Base-by-base conservation (phyloP, 2,888 invertebrate genomes). In the Panopea generosa region DNA sequence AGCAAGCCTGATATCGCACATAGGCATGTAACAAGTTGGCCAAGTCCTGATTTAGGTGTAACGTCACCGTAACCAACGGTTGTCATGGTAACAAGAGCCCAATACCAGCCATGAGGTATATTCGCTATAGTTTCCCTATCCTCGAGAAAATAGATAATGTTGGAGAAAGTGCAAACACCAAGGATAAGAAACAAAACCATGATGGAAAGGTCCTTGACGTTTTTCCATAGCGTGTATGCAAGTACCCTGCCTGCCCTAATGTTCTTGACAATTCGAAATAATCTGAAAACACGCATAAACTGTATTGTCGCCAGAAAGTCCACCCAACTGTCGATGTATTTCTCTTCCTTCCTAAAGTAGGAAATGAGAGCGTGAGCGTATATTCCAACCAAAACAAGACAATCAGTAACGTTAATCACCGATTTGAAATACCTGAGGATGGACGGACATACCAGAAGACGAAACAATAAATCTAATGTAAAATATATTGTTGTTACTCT, bases 61-160 rank as follows among this genome's bases (percentile, higher is more conserved):
- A 74, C 52, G 57, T 74, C 74, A 2, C 74, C 74, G 24, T 74
- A 74, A 2, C 74, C 74, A 14, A 74, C 74, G 9, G 74, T 74
- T 49, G 74, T 74, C 74, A 74, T 63, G 55, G 74, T 74, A 40
- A 74, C 53, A 4, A 69, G 11, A 1, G 74, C 68, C 74, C 74
- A 74, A n/a, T 63, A 74, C 68, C 68, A 74, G 0, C 52, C 62
- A 2, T 16, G 26, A 0, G 74, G 74, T 24, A 74, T 63, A 43
- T 33, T 69, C 20, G 43, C 26, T 6, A 73, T 20, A 9, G 2
- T 22, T 2, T 40, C n/a, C 11, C 50, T 18, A 14, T 45, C 59
- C 24, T 73, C 73, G 18, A 45, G 22, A 6, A 73, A 11, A 40
- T 66, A 73, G 2, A 73, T 11, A 6, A 49, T 22, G 29, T 62